Evolutionary conservation across 2,113 vertebrate species (phyloP).

Genomic region (Nothocercus julius): DNA sequence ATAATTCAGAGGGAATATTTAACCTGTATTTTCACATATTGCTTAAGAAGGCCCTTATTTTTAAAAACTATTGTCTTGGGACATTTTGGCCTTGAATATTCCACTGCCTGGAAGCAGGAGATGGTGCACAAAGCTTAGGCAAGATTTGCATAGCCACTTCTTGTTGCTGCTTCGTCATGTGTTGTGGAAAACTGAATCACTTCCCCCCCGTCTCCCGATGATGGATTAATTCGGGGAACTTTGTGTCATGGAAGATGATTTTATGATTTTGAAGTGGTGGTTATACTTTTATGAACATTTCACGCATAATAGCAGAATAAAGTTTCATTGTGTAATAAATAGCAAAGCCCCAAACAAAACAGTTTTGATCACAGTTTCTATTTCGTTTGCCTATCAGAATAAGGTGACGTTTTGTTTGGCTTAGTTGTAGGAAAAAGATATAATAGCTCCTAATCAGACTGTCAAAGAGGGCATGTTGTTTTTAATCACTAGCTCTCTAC

Average conservation of each 20-base stretch:
- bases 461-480: not conserved
- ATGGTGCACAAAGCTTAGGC: not conserved
- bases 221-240: not conserved
- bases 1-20: not conserved
- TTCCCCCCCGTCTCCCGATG: accelerated
- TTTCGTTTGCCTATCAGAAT: conserved; percentile 40
- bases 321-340: not conserved
- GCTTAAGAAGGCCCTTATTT: not conserved
- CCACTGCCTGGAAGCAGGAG: not conserved
- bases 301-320: not conserved
- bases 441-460: not conserved
- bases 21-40: not conserved
- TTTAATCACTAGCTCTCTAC: not conserved
- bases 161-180: no score
- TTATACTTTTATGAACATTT: not conserved
- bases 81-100: not conserved
- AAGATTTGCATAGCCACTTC: accelerated
- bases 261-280: not conserved
- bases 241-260: not conserved
- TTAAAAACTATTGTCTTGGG: not conserved
- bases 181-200: not conserved
- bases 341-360: not conserved
- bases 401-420: not conserved
- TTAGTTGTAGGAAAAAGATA: not conserved
- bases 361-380: conserved; percentile 22